Percentiles rank a stretch among this genome's conserved stretches.
Evolutionary conservation across 2,113 vertebrate genomes (phyloP).

Genomic region (Charadrius vociferus): DNA sequence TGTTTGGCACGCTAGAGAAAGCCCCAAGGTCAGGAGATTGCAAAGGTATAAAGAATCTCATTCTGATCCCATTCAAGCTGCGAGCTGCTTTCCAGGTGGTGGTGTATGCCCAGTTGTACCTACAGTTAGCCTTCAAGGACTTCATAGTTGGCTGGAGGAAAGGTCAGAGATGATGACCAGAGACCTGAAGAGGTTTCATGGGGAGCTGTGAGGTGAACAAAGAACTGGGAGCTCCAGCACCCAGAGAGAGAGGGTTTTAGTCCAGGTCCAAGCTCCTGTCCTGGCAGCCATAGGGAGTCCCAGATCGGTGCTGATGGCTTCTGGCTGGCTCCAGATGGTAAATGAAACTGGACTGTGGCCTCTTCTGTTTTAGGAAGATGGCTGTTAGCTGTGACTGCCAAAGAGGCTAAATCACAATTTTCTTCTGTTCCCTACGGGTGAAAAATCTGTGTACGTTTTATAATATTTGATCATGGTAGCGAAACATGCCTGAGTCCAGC

Average conservation of each 20-base stretch:
- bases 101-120: neutral
- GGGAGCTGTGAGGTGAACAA: neutral
- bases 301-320: neutral
- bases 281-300: neutral
- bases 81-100: neutral
- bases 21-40: neutral
- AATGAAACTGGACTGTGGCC: neutral
- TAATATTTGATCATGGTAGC: neutral
- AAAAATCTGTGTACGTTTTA: constrained; percentile 41
- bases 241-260: neutral
- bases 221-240: neutral
- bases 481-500: neutral
- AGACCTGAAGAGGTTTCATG: neutral
- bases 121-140: neutral
- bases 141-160: neutral
- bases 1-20: neutral
- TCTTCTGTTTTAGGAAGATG: neutral
- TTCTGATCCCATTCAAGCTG: neutral
- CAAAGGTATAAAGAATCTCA: neutral
- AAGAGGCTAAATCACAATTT: constrained; percentile 39
- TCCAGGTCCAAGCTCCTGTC: neutral
- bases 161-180: neutral
- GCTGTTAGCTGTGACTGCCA: neutral
- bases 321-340: neutral
- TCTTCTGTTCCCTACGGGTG: neutral